A percentile compares a stretch with the other conserved stretches of the same genome.
phyloP scores from a whole-genome alignment of 2,888 invertebrate genomes.

The Drosophila meridiana region DNA sequence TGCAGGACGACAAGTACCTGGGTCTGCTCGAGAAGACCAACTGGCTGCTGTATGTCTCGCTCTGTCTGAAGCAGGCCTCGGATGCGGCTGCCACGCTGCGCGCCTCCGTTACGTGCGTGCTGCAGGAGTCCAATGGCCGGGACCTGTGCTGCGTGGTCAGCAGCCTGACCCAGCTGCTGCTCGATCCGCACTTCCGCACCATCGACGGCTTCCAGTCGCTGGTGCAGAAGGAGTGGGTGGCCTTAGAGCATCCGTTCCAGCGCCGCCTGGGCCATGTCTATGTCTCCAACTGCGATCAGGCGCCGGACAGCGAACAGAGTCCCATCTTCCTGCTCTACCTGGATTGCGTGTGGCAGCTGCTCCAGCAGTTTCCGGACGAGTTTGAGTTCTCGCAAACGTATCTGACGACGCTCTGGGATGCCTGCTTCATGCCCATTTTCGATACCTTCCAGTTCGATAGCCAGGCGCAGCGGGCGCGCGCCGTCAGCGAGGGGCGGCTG shows the following conservation, averaged over 20 bases:
- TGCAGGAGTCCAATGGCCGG: slow-evolving; percentile 95
- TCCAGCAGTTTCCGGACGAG: slow-evolving; percentile 93
- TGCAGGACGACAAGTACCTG: slow-evolving; percentile 93
- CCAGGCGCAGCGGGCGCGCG: slow-evolving; percentile 90
- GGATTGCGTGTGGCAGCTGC: slow-evolving; percentile 97
- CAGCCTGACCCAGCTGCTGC: slow-evolving; percentile 93
- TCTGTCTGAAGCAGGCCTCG: slow-evolving; percentile 90
- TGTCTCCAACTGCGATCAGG: slow-evolving; percentile 30
- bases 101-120: slow-evolving; percentile 90
- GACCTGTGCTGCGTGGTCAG: slow-evolving; percentile 95
- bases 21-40: slow-evolving; percentile 91
- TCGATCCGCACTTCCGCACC: slow-evolving; percentile 94
- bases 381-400: slow-evolving; percentile 97
- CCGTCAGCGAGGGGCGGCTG: slow-evolving; percentile 85
- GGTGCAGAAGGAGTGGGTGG: slow-evolving; percentile 97
- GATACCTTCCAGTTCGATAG: slow-evolving; percentile 97
- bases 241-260: slow-evolving; percentile 94
- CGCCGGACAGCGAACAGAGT: slow-evolving; percentile 87
- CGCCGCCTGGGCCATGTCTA: slow-evolving; percentile 88
- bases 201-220: slow-evolving; percentile 95
- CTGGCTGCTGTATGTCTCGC: slow-evolving; percentile 93
- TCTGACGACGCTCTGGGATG: slow-evolving; percentile 96
- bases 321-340: slow-evolving; percentile 96
- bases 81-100: slow-evolving; percentile 89
- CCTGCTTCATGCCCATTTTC: slow-evolving; percentile 93